Evolutionary conservation across 2,888 invertebrate species (phyloP), one percentile per base, ranked within the genome.

Genomic region (Heliconius ismenius): DNA sequence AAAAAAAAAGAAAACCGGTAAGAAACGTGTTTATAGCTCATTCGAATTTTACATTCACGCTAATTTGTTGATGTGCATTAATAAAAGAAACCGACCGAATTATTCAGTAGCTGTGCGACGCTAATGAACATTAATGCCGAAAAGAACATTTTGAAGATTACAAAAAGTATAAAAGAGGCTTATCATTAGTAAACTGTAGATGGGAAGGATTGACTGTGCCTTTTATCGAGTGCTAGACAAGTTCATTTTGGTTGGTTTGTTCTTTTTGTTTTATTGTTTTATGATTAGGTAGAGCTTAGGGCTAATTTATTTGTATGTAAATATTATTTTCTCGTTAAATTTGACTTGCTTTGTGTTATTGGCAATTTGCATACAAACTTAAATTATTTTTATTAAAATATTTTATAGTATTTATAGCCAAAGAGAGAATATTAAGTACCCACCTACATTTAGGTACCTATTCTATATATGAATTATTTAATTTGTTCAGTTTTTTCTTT

Each of bases 31-130:
- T 92, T 93, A 92, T 90, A 82, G 87, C 90, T 87, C 89, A 91
- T 91, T 91, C 90, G 90, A 90, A 89, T 92, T 93, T 93, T 93
- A 94, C 93, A 91, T 91, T 88, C 90, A 90, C 89, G 93, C 92
- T 94, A 94, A 94, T 94, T 93, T 93, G 93, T 93, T 90, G 91
- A 92, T 89, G 87, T 85, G 87, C 84, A 89, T 91, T 90, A 88
- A 90, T 91, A 92, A 92, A 91, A 90, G 90, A 86, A 86, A 87
- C 90, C 91, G 92, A 86, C 90, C 91, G 90, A 92, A 89, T 92
- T 93, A 91, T 93, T 92, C 93, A 89, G 93, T 93, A 93, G 93
- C 93, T 87, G 87, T 90, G 85, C 87, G 86, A 85, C 84, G 90
- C 91, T 93, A 93, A 93, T 92, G 91, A 93, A 92, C 88, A 91